Evolutionary conservation across 37 sponge, comb jelly and placozoan species (phyloP), one percentile per base, ranked within the genome.

Genomic region (Diacarnus erythraeanus): DNA sequence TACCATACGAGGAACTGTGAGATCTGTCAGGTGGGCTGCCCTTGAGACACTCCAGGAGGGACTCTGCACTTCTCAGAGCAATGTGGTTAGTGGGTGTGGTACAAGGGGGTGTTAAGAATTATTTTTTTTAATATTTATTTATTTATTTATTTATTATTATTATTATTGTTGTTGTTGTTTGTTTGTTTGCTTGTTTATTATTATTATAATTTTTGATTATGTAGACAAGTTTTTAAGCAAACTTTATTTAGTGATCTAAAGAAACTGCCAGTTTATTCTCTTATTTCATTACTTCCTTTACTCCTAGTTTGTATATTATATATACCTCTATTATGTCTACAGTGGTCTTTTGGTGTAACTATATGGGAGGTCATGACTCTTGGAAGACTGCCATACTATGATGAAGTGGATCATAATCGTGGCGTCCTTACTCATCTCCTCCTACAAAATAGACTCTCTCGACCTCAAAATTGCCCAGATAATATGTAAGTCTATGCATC

Each of bases 31-130:
- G 51, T 92, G 92, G 92, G 76, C 92, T 30, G 92, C 92, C 63
- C 20, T 84, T 10, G 92, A 92, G 77, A 92, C 92, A 9, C 84
- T 92, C 30, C 80, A 83, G 64, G 84, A 87, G 54, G 92, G 92
- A 54, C 84, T 87, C 44, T 83, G 80, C 59, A 83, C 80, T 36
- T 23, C 47, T 27, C 69, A 75, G 21, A 92, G 92, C 77, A 92
- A 92, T 80, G 92, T 92, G 81, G 92, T 92, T 66, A 85, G 90
- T 76, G n/a, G n/a, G n/a, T n/a, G n/a, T n/a, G n/a, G n/a, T n/a
- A n/a, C n/a, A n/a, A n/a, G n/a, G n/a, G n/a, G n/a, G n/a, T n/a
- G n/a, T n/a, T n/a, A n/a, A n/a, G n/a, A n/a, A n/a, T n/a, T n/a
- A n/a, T n/a, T n/a, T n/a, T n/a, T n/a, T n/a, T n/a, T n/a, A n/a